Conservation (phyloP, 2,113 vertebrate species). For the Amblyornis subalaris region DNA sequence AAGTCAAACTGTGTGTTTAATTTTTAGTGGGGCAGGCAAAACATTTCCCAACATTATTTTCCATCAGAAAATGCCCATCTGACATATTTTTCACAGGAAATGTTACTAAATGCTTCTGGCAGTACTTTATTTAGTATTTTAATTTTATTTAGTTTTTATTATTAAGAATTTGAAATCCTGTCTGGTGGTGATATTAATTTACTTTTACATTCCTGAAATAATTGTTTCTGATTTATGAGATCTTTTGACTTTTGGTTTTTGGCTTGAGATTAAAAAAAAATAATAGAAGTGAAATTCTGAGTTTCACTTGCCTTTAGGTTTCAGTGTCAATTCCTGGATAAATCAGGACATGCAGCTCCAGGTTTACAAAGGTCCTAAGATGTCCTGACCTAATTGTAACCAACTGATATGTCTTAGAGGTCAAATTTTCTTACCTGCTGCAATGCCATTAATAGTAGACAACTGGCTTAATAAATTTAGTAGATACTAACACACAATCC, state of each 20-base stretch:
- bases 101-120: background rate
- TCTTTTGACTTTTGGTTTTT: background rate
- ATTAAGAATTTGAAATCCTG: background rate
- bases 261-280: background rate
- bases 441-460: background rate
- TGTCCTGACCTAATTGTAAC: background rate
- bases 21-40: background rate
- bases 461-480: background rate
- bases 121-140: background rate
- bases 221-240: background rate
- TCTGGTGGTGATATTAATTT: background rate
- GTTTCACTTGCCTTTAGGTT: background rate
- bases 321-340: background rate
- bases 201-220: background rate
- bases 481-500: accelerated
- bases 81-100: background rate
- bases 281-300: background rate
- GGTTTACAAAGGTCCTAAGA: background rate
- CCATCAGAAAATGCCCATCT: background rate
- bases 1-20: background rate
- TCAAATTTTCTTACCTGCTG: background rate
- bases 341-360: background rate
- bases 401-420: background rate
- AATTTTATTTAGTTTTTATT: background rate
- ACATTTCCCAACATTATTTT: background rate